Percentiles rank a stretch among this genome's conserved stretches.
These are phyloP conservation scores for Prenolepis imparis DNA, from an alignment of 2,888 invertebrate species.

Conservation along the genomic window DNA sequence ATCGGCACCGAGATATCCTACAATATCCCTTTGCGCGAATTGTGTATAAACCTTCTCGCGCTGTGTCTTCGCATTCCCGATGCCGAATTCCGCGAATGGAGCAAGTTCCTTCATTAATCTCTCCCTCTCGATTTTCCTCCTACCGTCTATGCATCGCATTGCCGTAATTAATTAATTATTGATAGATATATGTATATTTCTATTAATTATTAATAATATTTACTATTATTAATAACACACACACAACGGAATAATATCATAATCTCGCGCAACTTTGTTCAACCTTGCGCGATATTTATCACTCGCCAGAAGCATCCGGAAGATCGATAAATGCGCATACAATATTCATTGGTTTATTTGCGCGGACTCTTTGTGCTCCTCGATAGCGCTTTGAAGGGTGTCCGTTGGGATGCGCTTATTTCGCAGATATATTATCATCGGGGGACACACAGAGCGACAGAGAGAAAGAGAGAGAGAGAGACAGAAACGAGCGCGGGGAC, in stretches of 20 bases:
- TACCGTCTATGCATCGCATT: conserved; percentile 3
- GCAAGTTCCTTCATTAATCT: not conserved
- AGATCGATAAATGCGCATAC: conserved; percentile 56
- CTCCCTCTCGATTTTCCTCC: conserved; percentile 12
- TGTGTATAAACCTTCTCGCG: conserved; percentile 30
- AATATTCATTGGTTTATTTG: conserved; percentile 58
- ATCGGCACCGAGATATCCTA: conserved; percentile 56
- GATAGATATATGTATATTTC: not conserved
- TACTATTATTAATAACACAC: conserved; percentile 11
- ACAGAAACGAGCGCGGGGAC: not conserved
- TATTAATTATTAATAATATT: conserved; percentile 26
- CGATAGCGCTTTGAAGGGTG: conserved; percentile 54
- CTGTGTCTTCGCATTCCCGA: conserved; percentile 32
- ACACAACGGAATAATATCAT: conserved; percentile 20
- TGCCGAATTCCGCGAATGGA: not conserved
- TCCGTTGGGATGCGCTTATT: conserved; percentile 56
- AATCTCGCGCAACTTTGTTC: conserved; percentile 28
- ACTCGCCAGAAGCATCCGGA: conserved; percentile 38
- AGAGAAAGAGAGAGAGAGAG: not conserved
- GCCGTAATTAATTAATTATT: not conserved
- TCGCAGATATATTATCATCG: conserved; percentile 55
- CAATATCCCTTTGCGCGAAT: conserved; percentile 53
- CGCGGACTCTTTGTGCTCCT: conserved; percentile 52
- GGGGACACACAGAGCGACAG: conserved; percentile 32
- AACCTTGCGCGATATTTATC: conserved; percentile 40